These are phyloP conservation scores for Octopus sinensis DNA, from an alignment of 1,140 invertebrate species.

Conservation along the genomic window DNA sequence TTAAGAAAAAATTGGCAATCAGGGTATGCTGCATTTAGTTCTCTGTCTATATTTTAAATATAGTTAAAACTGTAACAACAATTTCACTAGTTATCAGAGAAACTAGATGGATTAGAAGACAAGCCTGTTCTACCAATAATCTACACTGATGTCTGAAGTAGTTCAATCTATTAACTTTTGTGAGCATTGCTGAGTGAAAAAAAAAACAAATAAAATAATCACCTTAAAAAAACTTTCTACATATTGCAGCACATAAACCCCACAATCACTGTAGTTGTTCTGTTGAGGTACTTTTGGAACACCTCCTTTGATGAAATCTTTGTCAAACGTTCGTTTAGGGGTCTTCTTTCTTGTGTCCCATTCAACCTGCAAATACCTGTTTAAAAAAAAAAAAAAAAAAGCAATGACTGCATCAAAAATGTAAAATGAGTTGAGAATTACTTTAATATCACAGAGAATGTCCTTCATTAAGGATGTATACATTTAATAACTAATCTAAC, in stretches of 20 bases:
- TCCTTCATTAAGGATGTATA: too few relatives aligned
- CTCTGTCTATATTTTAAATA: too few relatives aligned
- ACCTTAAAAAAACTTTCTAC: slow-evolving; percentile 87
- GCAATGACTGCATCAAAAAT: too few relatives aligned
- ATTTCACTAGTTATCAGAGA: too few relatives aligned
- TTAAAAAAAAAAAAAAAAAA: neutral
- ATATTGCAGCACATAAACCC: slow-evolving; percentile 91
- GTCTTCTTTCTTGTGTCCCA: slow-evolving; percentile 74
- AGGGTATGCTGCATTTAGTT: too few relatives aligned
- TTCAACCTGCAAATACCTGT: slow-evolving; percentile 80
- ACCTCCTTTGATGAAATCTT: slow-evolving; percentile 62
- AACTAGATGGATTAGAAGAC: neutral
- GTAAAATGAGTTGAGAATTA: too few relatives aligned
- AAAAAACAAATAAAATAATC: slow-evolving; percentile 18
- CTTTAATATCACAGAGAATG: too few relatives aligned
- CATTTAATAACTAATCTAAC: too few relatives aligned
- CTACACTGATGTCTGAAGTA: neutral
- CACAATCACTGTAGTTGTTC: slow-evolving; percentile 95
- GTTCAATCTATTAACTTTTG: too few relatives aligned
- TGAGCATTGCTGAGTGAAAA: neutral
- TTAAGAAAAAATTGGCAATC: too few relatives aligned
- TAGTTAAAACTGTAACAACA: too few relatives aligned
- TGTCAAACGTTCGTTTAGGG: slow-evolving; percentile 49
- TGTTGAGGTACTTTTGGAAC: slow-evolving; percentile 91
- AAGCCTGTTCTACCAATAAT: neutral